A percentile compares a stretch with the other conserved stretches of the same genome.
These are phyloP conservation scores for Notothenia rossii DNA, from an alignment of 2,113 vertebrate species.

Conservation along the genomic window DNA sequence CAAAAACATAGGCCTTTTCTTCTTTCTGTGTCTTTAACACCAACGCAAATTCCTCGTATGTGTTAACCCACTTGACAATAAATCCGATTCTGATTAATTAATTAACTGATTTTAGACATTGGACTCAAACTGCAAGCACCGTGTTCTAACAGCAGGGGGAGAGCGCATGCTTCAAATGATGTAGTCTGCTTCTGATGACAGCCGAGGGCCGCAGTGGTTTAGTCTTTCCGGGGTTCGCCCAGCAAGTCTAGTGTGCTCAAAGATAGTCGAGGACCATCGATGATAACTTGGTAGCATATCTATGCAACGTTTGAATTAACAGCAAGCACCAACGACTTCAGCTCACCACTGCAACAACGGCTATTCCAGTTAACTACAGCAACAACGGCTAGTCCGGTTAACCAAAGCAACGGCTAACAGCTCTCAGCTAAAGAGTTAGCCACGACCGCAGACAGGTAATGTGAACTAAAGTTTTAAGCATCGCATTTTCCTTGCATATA, in stretches of 20 bases:
- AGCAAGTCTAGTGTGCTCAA: background rate
- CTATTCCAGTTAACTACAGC: background rate
- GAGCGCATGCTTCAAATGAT: conserved; percentile 29
- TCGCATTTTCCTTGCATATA: background rate
- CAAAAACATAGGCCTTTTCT: too few relatives aligned
- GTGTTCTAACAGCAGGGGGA: conserved; percentile 55
- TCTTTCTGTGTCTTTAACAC: too few relatives aligned
- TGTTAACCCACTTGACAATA: too few relatives aligned
- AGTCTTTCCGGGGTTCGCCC: conserved; percentile 70
- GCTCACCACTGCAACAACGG: background rate
- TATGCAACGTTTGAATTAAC: conserved; percentile 19
- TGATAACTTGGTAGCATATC: background rate
- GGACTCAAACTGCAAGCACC: conserved; percentile 22
- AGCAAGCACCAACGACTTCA: background rate
- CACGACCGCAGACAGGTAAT: conserved; percentile 67
- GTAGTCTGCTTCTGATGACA: conserved; percentile 37
- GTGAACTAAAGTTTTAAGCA: conserved; percentile 33
- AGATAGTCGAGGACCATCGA: conserved; percentile 2
- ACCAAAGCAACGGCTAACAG: conserved; percentile 37
- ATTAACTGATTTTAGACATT: background rate
- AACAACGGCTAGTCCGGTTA: conserved; percentile 18
- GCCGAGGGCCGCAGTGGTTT: conserved; percentile 23
- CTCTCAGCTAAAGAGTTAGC: conserved; percentile 67
- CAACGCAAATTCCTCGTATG: too few relatives aligned
- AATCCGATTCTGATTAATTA: too few relatives aligned